Base-by-base conservation (phyloP, 53 echinoderm and acorn worm species). In the Actinopyga echinites region DNA sequence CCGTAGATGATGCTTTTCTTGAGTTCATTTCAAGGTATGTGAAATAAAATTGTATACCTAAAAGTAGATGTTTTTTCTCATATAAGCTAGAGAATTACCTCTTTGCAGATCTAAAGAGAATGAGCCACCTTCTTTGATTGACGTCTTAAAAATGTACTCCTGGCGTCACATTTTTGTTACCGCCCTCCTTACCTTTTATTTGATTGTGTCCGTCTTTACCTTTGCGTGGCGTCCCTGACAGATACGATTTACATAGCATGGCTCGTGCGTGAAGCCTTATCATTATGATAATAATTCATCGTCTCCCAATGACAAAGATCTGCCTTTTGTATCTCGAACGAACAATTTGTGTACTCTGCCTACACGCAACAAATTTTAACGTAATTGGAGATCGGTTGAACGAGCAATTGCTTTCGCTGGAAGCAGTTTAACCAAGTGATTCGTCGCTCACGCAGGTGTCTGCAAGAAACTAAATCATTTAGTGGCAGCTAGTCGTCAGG, bases 341-440 rank as follows among this genome's bases (percentile, higher is more conserved):
- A 30, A 55, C 77, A 77, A 77, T 77, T 55, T 77, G 77, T 77
- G 77, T 77, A 77, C 77, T 77, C 77, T 77, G 77, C 77, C 56
- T 77, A 53, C 56, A 56, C 56, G 77, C 54, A 77, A 56, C 77
- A 77, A 77, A 54, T 77, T 77, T 26, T 77, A n/a, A 56, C 77
- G 77, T 77, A 77, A 77, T 77, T 77, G 77, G 15, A 77, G 56
- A 53, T 33, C 56, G 77, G 77, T 77, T 77, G 77, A 77, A 32
- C 77, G 77, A 77, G 77, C 77, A 77, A 75, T 75, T 29, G 45
- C 42, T 69, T 35, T 45, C 54, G 35, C 75, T 75, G 12, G 75
- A 30, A 75, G 49, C 24, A 75, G 45, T 75, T 52, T 75, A 19
- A 22, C 20, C 75, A 52, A 44, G 75, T 24, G 75, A 75, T 44